Evolutionary conservation across 1,140 invertebrate species (phyloP).

Genomic region (Pseudomyrmex cubaensis): DNA sequence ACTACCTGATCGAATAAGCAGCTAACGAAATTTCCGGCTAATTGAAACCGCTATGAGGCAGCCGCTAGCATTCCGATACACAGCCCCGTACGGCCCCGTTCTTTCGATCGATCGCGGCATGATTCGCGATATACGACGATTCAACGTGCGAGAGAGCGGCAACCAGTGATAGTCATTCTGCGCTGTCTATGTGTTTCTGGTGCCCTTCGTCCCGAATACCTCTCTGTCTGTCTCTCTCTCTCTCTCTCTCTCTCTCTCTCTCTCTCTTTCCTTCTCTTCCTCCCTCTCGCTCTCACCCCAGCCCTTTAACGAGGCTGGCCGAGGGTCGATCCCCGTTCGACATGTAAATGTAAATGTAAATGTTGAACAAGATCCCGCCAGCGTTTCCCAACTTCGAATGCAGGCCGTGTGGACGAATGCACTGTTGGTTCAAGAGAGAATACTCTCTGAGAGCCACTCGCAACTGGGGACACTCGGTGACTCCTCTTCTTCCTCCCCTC

Average conservation of each 20-base stretch:
- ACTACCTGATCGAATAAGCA: slow-evolving; percentile 61
- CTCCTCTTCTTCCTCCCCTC: slow-evolving; percentile 13
- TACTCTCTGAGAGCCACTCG: slow-evolving; percentile 72
- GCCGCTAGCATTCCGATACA: slow-evolving; percentile 57
- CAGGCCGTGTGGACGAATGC: not conserved
- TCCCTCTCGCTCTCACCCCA: slow-evolving; percentile 29
- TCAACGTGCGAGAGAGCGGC: slow-evolving; percentile 56
- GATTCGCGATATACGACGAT: slow-evolving; percentile 65
- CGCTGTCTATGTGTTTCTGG: slow-evolving; percentile 43
- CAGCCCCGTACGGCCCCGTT: slow-evolving; percentile 38
- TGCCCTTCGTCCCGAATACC: slow-evolving; percentile 49
- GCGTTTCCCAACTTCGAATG: slow-evolving; percentile 61
- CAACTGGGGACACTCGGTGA: slow-evolving; percentile 64
- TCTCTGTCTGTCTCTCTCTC: slow-evolving; percentile 50
- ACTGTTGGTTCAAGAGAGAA: not conserved
- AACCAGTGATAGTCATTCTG: slow-evolving; percentile 68
- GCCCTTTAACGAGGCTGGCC: slow-evolving; percentile 72
- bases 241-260: slow-evolving; percentile 44
- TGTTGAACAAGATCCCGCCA: slow-evolving; percentile 75
- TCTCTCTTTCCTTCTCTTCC: slow-evolving; percentile 29
- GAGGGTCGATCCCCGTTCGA: slow-evolving; percentile 78
- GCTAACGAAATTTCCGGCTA: slow-evolving; percentile 58
- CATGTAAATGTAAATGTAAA: slow-evolving; percentile 79
- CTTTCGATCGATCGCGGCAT: slow-evolving; percentile 70
- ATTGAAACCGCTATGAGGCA: slow-evolving; percentile 59